These are phyloP conservation scores for Amphiprion clarkii DNA, from an alignment of 2,797 vertebrate species.

Conservation along the genomic window DNA sequence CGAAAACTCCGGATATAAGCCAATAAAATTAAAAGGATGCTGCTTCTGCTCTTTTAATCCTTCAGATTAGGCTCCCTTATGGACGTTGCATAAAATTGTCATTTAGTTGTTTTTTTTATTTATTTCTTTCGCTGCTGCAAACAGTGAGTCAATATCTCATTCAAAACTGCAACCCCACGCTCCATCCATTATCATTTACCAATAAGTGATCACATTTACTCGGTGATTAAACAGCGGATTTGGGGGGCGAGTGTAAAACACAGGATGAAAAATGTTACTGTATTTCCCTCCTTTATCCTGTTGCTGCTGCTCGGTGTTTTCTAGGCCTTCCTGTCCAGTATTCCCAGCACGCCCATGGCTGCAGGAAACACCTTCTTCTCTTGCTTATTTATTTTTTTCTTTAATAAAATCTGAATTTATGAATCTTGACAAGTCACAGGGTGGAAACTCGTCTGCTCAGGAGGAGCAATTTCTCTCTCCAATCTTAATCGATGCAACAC, in stretches of 20 bases:
- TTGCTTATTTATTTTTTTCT: neutral
- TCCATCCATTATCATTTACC: slow-evolving; percentile 65
- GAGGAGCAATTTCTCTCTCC: neutral
- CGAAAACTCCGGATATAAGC: neutral
- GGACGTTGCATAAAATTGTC: slow-evolving; percentile 19
- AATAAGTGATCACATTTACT: slow-evolving; percentile 65
- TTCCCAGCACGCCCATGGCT: slow-evolving; percentile 43
- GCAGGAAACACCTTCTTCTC: slow-evolving; percentile 31
- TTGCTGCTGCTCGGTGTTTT: slow-evolving; percentile 2
- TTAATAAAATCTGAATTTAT: slow-evolving; percentile 64
- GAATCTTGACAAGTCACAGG: slow-evolving; percentile 43
- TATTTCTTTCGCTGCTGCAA: slow-evolving; percentile 25
- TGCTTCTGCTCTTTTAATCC: slow-evolving; percentile 1
- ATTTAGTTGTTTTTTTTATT: slow-evolving; percentile 19
- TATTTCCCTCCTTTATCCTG: slow-evolving; percentile 5
- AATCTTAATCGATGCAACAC: neutral
- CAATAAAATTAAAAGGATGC: neutral
- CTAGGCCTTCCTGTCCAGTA: slow-evolving; percentile 32
- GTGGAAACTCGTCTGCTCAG: slow-evolving; percentile 17
- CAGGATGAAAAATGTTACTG: slow-evolving; percentile 46
- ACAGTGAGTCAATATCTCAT: slow-evolving; percentile 64
- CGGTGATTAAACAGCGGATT: slow-evolving; percentile 69
- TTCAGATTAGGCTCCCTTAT: slow-evolving; percentile 2
- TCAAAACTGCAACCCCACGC: slow-evolving; percentile 36
- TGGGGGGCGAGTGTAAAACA: slow-evolving; percentile 24